Evolutionary conservation across 2,888 invertebrate species (phyloP), one percentile per base, ranked within the genome.

Genomic region (Lacanobia oleracea): DNA sequence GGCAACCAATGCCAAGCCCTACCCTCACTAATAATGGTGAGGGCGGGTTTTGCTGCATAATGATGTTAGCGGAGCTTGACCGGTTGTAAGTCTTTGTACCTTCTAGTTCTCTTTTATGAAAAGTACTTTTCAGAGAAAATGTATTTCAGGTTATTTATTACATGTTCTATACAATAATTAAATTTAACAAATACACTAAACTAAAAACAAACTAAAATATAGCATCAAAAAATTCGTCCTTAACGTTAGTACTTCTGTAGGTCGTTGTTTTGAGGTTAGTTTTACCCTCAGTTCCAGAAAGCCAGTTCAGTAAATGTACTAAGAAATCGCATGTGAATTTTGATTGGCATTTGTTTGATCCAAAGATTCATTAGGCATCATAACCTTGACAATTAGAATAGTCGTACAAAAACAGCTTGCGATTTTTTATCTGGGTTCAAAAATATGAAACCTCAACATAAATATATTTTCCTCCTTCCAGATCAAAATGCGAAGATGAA

Each of bases 401-500:
- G n/a, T n/a, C 33, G 33, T 33, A 3, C 33, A 33, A 33, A 33
- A 16, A 18, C 7, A 10, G 23, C 33, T 27, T 0, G 8, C 8
- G 4, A 14, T 27, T 43, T 2, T 65, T 16, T 43, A 37, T 43
- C n/a, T 0, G 14, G 18, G 5, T 45, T 16, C 23, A 45, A 45
- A 23, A 3, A 56, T 33, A 9, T 69, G 9, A 37, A 56, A 10
- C n/a, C 23, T 48, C 1, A 40, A 40, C 18, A 3, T 27, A 37
- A 18, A 21, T 3, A 0, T 23, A 16, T 8, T 23, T 67, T 59
- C 5, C 2, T 21, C 12, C 33, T n/a, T 12, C 10, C 65, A 97
- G 97, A 88, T 97, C 97, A 0, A 97, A 97, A 91, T 97, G 97
- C 67, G 97, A 97, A 83, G 96, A 97, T 27, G 96, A 97, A 88